phyloP scores from a whole-genome alignment of 1,140 invertebrate genomes.

The Drosophila navojoa region DNA sequence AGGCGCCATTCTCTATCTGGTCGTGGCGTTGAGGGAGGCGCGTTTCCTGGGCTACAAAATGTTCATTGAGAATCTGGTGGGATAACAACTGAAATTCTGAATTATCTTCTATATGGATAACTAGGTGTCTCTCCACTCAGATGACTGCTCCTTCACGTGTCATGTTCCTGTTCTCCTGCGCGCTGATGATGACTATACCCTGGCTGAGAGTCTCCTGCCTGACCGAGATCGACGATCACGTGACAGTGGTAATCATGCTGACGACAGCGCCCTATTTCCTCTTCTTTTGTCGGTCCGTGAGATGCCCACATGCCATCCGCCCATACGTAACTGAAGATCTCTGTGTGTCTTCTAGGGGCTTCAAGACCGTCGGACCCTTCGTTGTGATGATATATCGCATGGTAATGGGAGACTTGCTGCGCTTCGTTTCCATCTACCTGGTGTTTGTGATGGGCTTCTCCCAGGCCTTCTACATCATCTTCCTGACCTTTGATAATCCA shows the following conservation, averaged over 20 bases:
- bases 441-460: slow-evolving; percentile 99
- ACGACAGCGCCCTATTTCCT: slow-evolving; percentile 98
- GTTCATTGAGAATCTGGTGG: slow-evolving; percentile 96
- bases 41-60: slow-evolving; percentile 93
- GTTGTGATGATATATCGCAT: slow-evolving; percentile 99
- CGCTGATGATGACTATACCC: slow-evolving; percentile 93
- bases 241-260: slow-evolving; percentile 97
- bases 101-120: background rate
- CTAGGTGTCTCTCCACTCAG: slow-evolving; percentile 84
- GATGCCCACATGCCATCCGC: background rate
- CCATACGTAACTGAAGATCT: background rate
- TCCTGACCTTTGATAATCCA: slow-evolving; percentile 93
- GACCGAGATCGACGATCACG: slow-evolving; percentile 93
- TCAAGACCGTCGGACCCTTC: slow-evolving; percentile 99
- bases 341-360: slow-evolving; percentile 88
- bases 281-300: slow-evolving; percentile 95
- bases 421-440: slow-evolving; percentile 98
- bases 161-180: slow-evolving; percentile 96
- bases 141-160: slow-evolving; percentile 93
- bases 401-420: slow-evolving; percentile 96
- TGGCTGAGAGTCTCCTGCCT: slow-evolving; percentile 92
- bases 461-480: slow-evolving; percentile 97
- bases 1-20: slow-evolving; percentile 92
- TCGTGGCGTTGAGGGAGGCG: slow-evolving; percentile 91
- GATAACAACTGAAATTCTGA: slow-evolving; percentile 8